These are phyloP conservation scores for Morpho deidamia DNA, from an alignment of 2,888 invertebrate genomes.

Conservation along the genomic window DNA sequence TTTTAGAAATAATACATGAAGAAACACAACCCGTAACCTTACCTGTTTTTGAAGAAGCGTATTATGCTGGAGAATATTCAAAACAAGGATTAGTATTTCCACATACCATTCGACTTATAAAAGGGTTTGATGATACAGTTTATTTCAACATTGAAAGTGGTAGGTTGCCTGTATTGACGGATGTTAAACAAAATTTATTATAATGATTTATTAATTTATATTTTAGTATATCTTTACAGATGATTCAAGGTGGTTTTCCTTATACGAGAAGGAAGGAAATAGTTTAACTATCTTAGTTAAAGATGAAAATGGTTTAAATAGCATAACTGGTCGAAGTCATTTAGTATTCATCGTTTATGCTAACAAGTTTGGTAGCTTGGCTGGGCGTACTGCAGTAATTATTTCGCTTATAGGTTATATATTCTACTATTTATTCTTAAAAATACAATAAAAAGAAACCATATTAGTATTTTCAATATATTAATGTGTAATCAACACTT, in stretches of 20 bases:
- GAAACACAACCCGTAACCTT: constrained; percentile 13
- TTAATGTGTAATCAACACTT: not conserved
- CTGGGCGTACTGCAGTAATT: constrained; percentile 29
- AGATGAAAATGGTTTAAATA: constrained; percentile 11
- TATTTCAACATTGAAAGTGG: constrained; percentile 34
- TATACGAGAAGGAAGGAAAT: constrained; percentile 23
- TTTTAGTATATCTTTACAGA: constrained; percentile 23
- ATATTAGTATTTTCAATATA: no score
- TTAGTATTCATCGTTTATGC: constrained; percentile 32
- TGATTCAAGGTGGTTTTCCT: constrained; percentile 28
- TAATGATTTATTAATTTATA: no score
- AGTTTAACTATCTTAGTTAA: constrained; percentile 16
- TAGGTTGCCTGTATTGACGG: constrained; percentile 22
- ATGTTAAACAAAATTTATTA: not conserved
- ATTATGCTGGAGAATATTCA: constrained; percentile 35
- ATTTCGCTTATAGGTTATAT: constrained; percentile 28
- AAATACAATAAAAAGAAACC: no score
- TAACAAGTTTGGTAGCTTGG: constrained; percentile 24
- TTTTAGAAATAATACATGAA: constrained; percentile 22
- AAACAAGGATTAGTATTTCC: constrained; percentile 31
- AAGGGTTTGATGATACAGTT: constrained; percentile 34
- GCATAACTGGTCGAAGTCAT: constrained; percentile 22
- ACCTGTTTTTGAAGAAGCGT: constrained; percentile 31
- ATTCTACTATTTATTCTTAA: not conserved
- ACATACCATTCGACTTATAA: constrained; percentile 29